Base-by-base conservation (phyloP, 2,113 vertebrate species). In the Strix uralensis region DNA sequence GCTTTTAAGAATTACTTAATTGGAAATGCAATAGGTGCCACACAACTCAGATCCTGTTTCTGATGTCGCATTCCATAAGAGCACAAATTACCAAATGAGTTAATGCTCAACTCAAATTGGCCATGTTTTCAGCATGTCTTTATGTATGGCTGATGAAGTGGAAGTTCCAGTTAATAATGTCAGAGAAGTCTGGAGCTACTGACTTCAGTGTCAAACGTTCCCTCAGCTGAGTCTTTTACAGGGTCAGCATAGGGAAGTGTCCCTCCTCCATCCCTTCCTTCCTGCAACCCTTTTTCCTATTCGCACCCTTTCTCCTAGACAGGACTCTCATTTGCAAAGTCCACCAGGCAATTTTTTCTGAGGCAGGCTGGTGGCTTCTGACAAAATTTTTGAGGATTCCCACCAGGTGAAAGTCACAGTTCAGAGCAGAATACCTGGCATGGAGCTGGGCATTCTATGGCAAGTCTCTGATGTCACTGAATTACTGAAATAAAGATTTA, bases 91-190 rank as follows among this genome's bases (percentile, higher is more conserved):
- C 71, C 63, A 15, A 59, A 21, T 1, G 55, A 84, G 92, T 92
- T 94, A 88, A 74, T 74, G 82, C 86, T 77, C 29, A 44, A 7
- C 94, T 88, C 59, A 2, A 15, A 65, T 7, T 71, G 61, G 59
- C 72, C 61, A 0, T 40, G 77, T 86, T 90, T 84, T 66, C 92
- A 86, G 59, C 16, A 0, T 13, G 47, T 34, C 92, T 94, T 93
- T 94, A 5, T 83, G 63, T 86, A 34, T 59, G 52, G 36, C 66
- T 91, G 90, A 44, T 93, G 84, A 93, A 52, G 89, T 87, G 84
- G 89, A 96, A 94, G 88, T 57, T 86, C 75, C 77, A 81, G 86
- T 95, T 96, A 96, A 94, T n/a, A 1, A 47, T 84, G 88, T 67
- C 75, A 42, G 63, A 73, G 88, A 23, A 51, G 59, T 40, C 79